A percentile compares a stretch with the other conserved stretches of the same genome.
phyloP scores from a whole-genome alignment of 2,113 vertebrate genomes.

The Oryzias woworae region DNA sequence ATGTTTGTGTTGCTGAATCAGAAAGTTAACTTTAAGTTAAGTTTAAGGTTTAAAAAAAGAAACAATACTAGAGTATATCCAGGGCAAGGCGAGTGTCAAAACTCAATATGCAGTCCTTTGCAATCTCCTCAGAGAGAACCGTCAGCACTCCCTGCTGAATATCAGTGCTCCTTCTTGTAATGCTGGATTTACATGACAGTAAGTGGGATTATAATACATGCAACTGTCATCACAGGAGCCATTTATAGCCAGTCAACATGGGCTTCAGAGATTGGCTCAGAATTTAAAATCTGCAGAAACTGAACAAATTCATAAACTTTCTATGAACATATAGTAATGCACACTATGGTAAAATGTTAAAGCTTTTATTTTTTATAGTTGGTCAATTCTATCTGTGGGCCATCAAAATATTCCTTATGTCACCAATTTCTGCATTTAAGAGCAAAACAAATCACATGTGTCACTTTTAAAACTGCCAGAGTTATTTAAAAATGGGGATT shows the following conservation, averaged over 20 bases:
- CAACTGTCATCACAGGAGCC: conserved; percentile 23
- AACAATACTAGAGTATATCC: conserved; percentile 9
- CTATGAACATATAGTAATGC: too few relatives aligned
- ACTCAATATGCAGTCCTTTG: conserved; percentile 8
- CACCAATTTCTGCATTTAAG: conserved; percentile 6
- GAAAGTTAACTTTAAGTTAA: conserved; percentile 1
- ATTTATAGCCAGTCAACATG: conserved; percentile 20
- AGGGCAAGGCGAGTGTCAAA: conserved; percentile 38
- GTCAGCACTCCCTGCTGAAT: conserved; percentile 14
- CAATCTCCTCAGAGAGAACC: conserved; percentile 20
- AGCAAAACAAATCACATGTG: conserved; percentile 16
- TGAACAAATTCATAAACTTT: too few relatives aligned
- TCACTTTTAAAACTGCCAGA: conserved; percentile 22
- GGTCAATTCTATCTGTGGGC: neutral
- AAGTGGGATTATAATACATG: conserved; percentile 52
- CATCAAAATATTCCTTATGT: neutral
- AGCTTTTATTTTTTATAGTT: too few relatives aligned
- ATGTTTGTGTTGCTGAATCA: conserved; percentile 1
- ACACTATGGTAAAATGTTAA: too few relatives aligned
- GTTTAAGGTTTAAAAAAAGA: conserved; percentile 6
- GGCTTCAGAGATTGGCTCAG: neutral
- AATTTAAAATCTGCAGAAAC: too few relatives aligned
- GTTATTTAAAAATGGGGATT: conserved; percentile 49
- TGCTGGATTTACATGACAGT: conserved; percentile 55
- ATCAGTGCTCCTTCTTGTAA: conserved; percentile 26